These are phyloP conservation scores for Fabriciana adippe DNA, from an alignment of 2,888 invertebrate species.

Conservation along the genomic window DNA sequence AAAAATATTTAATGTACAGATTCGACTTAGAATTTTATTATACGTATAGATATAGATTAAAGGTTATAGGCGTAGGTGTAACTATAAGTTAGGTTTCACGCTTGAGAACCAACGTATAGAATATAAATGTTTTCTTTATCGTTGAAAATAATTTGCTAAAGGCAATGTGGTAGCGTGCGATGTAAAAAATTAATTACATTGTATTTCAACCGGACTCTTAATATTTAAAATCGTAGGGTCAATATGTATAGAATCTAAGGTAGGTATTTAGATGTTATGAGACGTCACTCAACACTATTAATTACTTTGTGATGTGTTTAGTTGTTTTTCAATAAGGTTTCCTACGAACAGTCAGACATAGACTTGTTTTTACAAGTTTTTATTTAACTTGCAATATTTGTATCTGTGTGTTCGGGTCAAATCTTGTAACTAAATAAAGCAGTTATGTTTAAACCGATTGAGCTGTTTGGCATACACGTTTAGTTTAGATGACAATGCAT, in stretches of 20 bases:
- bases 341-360: too few species aligned
- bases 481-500: too few species aligned
- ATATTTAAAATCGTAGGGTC: conserved; percentile 14
- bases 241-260: background rate
- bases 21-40: background rate
- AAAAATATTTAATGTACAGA: too few species aligned
- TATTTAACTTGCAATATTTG: too few species aligned
- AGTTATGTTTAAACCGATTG: too few species aligned
- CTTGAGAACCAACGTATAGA: conserved; percentile 12
- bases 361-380: too few species aligned
- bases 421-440: too few species aligned
- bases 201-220: conserved; percentile 6
- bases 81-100: conserved; percentile 20
- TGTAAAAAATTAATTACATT: conserved; percentile 16
- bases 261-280: background rate
- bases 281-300: background rate
- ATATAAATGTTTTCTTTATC: conserved; percentile 20
- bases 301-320: too few species aligned
- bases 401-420: too few species aligned
- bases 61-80: background rate
- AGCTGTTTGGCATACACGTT: too few species aligned
- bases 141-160: conserved; percentile 19
- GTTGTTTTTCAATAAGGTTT: too few species aligned
- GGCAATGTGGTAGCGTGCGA: conserved; percentile 17
- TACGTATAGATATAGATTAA: background rate